Conservation (phyloP, 2,888 invertebrate genomes). For the Megalurothrips usitatus region DNA sequence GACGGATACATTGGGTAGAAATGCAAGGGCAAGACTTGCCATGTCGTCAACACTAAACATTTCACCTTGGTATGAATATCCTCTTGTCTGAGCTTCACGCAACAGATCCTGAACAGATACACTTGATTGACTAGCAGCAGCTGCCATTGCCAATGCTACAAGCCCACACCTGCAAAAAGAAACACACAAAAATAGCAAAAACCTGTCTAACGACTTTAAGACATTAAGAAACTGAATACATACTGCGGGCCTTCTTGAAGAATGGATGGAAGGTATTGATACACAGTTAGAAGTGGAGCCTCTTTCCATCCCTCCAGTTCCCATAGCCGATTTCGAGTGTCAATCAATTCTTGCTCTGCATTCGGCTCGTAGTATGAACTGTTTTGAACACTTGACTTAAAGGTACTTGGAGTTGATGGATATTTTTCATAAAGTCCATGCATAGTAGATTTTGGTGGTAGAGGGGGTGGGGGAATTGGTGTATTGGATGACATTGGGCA, state of each 20-base stretch:
- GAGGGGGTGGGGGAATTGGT: not conserved
- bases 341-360: not conserved
- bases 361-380: not conserved
- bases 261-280: conserved; percentile 9
- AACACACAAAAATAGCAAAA: not conserved
- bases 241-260: conserved; percentile 33
- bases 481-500: not conserved
- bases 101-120: conserved; percentile 56
- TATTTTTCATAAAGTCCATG: not conserved
- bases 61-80: conserved; percentile 80
- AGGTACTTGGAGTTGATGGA: not conserved
- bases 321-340: not conserved
- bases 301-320: conserved; percentile 10
- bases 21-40: conserved; percentile 56
- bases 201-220: not conserved
- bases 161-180: conserved; percentile 67
- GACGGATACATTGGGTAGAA: conserved; percentile 49
- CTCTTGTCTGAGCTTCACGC: conserved; percentile 56
- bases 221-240: not conserved
- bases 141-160: conserved; percentile 78
- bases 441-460: not conserved
- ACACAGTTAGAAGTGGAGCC: not conserved
- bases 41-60: conserved; percentile 76
- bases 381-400: not conserved
- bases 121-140: conserved; percentile 55